Evolutionary conservation across 2,113 vertebrate genomes (phyloP).

Genomic region (Semicossyphus pulcher): DNA sequence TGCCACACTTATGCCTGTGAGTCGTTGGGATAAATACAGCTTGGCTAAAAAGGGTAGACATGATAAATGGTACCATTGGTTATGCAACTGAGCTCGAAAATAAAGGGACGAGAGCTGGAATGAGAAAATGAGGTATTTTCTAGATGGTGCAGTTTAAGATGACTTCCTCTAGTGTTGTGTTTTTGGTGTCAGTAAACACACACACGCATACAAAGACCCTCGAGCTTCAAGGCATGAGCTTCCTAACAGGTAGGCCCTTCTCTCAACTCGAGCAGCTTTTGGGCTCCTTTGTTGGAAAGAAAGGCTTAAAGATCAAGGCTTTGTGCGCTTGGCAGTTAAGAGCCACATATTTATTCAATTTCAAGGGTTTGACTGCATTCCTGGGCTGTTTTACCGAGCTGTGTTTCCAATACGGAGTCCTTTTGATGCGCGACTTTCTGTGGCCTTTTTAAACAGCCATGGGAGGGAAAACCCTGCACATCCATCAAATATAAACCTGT

Average conservation of each 20-base stretch:
- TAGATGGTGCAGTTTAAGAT: conserved; percentile 2
- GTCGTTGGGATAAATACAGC: background rate
- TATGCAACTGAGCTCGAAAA: conserved; percentile 9
- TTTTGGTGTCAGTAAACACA: conserved; percentile 19
- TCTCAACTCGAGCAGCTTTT: conserved; percentile 8
- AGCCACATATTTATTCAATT: conserved; percentile 69
- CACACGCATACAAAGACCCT: conserved; percentile 33
- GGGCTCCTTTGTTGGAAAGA: conserved; percentile 47
- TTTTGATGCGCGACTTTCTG: conserved; percentile 45
- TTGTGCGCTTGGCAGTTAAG: conserved; percentile 33
- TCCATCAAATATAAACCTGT: conserved; percentile 4
- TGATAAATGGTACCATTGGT: background rate
- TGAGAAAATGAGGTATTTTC: background rate
- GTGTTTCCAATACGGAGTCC: conserved; percentile 48
- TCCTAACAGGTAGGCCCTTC: conserved; percentile 20
- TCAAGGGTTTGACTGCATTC: conserved; percentile 58
- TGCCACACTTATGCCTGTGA: background rate
- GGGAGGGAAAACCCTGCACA: background rate
- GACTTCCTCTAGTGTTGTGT: conserved; percentile 1
- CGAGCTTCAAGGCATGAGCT: conserved; percentile 13
- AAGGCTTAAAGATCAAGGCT: conserved; percentile 69
- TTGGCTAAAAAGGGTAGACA: background rate
- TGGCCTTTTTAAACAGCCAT: conserved; percentile 29
- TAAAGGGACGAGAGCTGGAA: background rate
- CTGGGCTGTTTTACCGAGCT: conserved; percentile 39